Conservation (phyloP, 2,888 invertebrate species). For the Hirtodrosophila alboralis region DNA sequence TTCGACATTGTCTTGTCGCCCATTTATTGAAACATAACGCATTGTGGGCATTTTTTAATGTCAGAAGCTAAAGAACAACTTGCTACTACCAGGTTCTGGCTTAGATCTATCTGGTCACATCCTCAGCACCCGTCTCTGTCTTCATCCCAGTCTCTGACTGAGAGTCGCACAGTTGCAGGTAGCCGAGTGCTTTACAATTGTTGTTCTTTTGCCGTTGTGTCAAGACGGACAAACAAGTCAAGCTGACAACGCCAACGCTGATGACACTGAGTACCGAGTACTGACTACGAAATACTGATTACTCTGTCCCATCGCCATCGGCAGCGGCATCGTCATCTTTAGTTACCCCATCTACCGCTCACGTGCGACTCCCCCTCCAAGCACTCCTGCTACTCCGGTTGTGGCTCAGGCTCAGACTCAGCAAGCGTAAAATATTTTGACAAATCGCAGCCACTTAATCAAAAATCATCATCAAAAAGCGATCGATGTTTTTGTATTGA, state of each 20-base stretch:
- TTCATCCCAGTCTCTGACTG: conserved; percentile 23
- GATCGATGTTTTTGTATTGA: conserved; percentile 78
- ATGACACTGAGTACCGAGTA: conserved; percentile 61
- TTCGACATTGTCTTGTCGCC: conserved; percentile 57
- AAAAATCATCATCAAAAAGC: conserved; percentile 79
- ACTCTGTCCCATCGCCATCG: conserved; percentile 25
- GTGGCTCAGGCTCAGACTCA: conserved; percentile 9
- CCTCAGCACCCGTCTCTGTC: background rate
- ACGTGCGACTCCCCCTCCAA: conserved; percentile 51
- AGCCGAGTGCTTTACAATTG: conserved; percentile 69
- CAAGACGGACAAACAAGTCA: conserved; percentile 27
- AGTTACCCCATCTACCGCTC: conserved; percentile 52
- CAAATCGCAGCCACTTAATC: conserved; percentile 81
- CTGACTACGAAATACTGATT: conserved; percentile 47
- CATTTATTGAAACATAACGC: conserved; percentile 78
- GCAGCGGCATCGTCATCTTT: conserved; percentile 17
- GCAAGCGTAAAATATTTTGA: conserved; percentile 80
- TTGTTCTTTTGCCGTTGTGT: conserved; percentile 28
- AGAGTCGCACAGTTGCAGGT: conserved; percentile 75
- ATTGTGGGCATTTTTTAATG: conserved; percentile 71
- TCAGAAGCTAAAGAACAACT: conserved; percentile 41
- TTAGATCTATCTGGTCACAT: conserved; percentile 33
- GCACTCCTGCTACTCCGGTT: conserved; percentile 7
- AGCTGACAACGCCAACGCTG: conserved; percentile 71
- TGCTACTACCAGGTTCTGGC: conserved; percentile 27